A percentile compares a stretch with the other conserved stretches of the same genome.
Evolutionary conservation across 2,797 vertebrate species (phyloP).

Genomic region (Onychomys leucogaster): DNA sequence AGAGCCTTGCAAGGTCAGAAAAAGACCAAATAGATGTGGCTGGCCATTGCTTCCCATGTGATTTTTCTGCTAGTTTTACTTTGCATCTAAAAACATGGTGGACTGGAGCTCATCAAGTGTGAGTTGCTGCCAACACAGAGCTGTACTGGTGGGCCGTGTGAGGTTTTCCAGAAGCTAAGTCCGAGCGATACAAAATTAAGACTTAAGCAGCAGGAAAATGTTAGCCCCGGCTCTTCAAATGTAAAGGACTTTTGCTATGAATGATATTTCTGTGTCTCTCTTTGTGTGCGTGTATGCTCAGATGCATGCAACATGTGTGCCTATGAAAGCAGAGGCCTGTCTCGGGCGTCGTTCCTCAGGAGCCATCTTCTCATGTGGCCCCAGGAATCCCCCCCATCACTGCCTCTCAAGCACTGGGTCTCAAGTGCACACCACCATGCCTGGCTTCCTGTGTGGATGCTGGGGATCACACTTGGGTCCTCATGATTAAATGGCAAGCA

Average conservation of each 20-base stretch:
- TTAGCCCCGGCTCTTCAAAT: background rate
- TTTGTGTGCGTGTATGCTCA: background rate
- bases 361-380: background rate
- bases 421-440: fast-evolving
- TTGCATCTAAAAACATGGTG: background rate
- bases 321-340: background rate
- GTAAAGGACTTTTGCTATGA: background rate
- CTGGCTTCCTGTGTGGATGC: background rate
- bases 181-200: background rate
- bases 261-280: background rate
- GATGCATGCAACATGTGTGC: background rate
- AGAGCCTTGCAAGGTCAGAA: background rate
- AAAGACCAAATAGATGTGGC: background rate
- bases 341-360: background rate
- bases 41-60: background rate
- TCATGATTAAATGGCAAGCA: background rate
- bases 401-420: background rate
- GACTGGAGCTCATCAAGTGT: background rate
- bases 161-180: background rate
- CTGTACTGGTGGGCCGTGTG: background rate
- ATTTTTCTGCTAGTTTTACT: background rate
- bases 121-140: background rate
- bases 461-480: background rate
- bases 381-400: background rate
- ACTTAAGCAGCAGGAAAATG: background rate